Evolutionary conservation across 2,113 vertebrate genomes (phyloP), one percentile per base, ranked within the genome.

Genomic region (Elephas maximus): DNA sequence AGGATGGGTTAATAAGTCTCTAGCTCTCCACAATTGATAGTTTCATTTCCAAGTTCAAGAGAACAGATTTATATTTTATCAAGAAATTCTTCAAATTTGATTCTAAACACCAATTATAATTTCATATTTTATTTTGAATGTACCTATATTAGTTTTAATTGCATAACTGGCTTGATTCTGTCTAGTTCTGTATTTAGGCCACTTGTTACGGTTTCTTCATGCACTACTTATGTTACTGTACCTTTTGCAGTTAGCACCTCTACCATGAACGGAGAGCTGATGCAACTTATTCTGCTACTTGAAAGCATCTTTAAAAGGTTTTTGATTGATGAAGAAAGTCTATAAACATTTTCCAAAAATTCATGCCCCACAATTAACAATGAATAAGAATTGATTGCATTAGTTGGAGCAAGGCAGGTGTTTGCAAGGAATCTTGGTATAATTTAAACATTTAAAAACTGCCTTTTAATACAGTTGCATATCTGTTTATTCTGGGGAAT

Each of bases 1-100:
- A 97, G 92, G 91, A 98, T 88, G 97, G 97, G 90, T 94, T 97
- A 96, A 71, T 94, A 97, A 98, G 98, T 98, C 97, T 98, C 97
- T 97, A 88, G 97, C 95, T 97, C 85, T 96, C 93, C n/a, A 81
- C 85, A 95, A 41, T 74, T 97, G 80, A 92, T 94, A 92, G 91
- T 83, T 96, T 96, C 82, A 95, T 88, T 96, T 96, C 90, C 91
- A 94, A 4, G 95, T 96, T 93, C 95, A 96, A 84, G 97, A 97
- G 76, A 93, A 93, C 79, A 95, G 92, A 60, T 93, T 96, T 96
- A 88, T 96, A 88, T 94, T 96, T 97, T 97, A 96, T 96, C 98
- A 96, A 95, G 93, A 95, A 96, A 97, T 85, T 94, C 71, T 96
- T 92, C 87, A 97, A 79, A 94, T 96, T 97, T 90, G 84, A 97